Conservation (phyloP, 2,797 vertebrate species). For the Sebastes trivittatus region DNA sequence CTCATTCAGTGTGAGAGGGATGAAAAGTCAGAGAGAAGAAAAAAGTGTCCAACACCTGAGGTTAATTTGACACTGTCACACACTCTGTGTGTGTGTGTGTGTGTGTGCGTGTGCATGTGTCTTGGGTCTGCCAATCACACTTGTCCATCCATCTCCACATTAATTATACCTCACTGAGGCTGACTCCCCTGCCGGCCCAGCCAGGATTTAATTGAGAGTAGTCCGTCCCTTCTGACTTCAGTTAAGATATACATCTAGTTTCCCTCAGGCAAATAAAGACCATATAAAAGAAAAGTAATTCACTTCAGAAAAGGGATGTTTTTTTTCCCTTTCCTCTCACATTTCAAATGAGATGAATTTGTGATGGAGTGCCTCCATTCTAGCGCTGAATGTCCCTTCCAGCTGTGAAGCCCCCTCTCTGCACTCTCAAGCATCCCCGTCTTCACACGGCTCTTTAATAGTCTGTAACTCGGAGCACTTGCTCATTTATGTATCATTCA, state of each 20-base stretch:
- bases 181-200: conserved; percentile 27
- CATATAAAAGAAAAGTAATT: conserved; percentile 29
- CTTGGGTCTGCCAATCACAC: conserved; percentile 26
- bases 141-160: conserved; percentile 21
- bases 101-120: not conserved
- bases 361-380: conserved; percentile 22
- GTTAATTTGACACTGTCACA: not conserved
- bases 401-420: conserved; percentile 24
- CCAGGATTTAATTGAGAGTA: conserved; percentile 54
- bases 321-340: not conserved
- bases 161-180: conserved; percentile 37
- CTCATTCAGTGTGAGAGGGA: not conserved
- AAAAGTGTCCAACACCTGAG: not conserved
- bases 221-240: conserved; percentile 32
- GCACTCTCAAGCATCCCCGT: conserved; percentile 21
- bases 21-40: not conserved
- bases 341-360: conserved; percentile 30
- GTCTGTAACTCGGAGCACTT: conserved; percentile 39
- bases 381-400: conserved; percentile 26
- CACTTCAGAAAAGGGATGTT: conserved; percentile 3
- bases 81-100: not conserved
- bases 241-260: conserved; percentile 32
- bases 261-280: conserved; percentile 12
- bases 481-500: conserved; percentile 43
- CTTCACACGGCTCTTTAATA: conserved; percentile 31